Base-by-base conservation (phyloP, 2,113 vertebrate genomes). In the Odontophorus gujanensis region DNA sequence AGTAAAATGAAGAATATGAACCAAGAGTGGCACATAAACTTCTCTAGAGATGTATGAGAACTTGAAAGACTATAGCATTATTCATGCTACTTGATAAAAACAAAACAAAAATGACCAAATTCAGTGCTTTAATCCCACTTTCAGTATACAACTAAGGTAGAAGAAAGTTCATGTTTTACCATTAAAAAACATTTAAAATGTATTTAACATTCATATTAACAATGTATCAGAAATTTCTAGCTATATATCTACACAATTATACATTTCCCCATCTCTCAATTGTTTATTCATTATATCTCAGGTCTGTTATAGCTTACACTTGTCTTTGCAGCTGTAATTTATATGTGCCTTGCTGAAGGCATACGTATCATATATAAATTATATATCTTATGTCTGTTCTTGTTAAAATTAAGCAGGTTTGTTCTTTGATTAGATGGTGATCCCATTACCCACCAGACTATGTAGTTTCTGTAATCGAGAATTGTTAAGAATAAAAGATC, bases 1-100 rank as follows among this genome's bases (percentile, higher is more conserved):
- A 87, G 45, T 34, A 79, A 78, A 86, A 86, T 7, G 10, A 71
- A 57, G 36, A 84, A 19, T 81, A 61, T 53, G 81, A 92, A 85
- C 58, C 48, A 66, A n/a, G 8, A 90, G 76, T 92, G 77, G 75
- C 77, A 81, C 10, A 34, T n/a, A 76, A 68, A 63, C 30, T 79
- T 92, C 88, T 88, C 53, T 55, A 42, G 69, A 81, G 43, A 15
- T 53, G 20, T 61, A 20, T 48, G n/a, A 72, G 74, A 43, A 86
- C 66, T 38, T 59, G 69, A 84, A 88, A 79, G 57, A n/a, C 62
- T 81, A 4, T 30, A 38, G 43, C 25, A 2, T 72, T 84, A 68
- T 9, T 71, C 40, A 43, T 25, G 16, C 16, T 47, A 2, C 18
- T 68, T 86, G 80, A 90, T 55, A 75, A 85, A 94, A 90, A 34